phyloP scores from a whole-genome alignment of 2,888 invertebrate genomes.

The Zootermopsis nevadensis region DNA sequence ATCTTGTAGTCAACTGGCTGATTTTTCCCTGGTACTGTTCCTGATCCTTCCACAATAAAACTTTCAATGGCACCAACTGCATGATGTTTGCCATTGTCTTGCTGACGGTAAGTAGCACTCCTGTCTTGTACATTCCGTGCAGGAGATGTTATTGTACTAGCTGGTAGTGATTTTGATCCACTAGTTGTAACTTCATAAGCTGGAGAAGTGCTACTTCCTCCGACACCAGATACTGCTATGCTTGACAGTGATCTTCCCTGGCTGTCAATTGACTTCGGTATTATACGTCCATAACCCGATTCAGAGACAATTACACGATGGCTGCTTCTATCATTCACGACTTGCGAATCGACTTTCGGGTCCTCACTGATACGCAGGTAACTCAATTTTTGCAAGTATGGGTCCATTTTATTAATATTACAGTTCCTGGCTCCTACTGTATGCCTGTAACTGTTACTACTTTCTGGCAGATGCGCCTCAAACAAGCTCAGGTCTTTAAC shows the following conservation, averaged over 20 bases:
- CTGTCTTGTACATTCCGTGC: conserved; percentile 49
- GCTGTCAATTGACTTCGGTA: conserved; percentile 59
- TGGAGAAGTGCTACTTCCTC: conserved; percentile 43
- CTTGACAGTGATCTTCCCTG: conserved; percentile 54
- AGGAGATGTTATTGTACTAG: conserved; percentile 55
- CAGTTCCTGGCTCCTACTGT: neutral
- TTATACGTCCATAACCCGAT: conserved; percentile 62
- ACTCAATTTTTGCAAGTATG: conserved; percentile 54
- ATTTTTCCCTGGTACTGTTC: conserved; percentile 56
- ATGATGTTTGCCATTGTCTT: conserved; percentile 65
- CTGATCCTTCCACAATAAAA: conserved; percentile 70
- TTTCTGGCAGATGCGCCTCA: conserved; percentile 35
- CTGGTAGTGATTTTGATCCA: conserved; percentile 55
- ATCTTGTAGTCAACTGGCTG: conserved; percentile 66
- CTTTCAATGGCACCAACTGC: conserved; percentile 75
- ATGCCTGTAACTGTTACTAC: conserved; percentile 8
- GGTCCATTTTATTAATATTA: conserved; percentile 53
- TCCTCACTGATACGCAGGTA: conserved; percentile 53
- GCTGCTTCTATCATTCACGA: conserved; percentile 39
- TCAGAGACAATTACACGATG: conserved; percentile 54
- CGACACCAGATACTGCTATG: conserved; percentile 50
- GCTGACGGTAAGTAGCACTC: conserved; percentile 54
- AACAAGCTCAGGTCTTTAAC: conserved; percentile 48
- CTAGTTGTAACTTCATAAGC: conserved; percentile 47
- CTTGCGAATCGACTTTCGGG: conserved; percentile 32